These are phyloP conservation scores for Diprion similis DNA, from an alignment of 1,140 invertebrate species.

Conservation along the genomic window DNA sequence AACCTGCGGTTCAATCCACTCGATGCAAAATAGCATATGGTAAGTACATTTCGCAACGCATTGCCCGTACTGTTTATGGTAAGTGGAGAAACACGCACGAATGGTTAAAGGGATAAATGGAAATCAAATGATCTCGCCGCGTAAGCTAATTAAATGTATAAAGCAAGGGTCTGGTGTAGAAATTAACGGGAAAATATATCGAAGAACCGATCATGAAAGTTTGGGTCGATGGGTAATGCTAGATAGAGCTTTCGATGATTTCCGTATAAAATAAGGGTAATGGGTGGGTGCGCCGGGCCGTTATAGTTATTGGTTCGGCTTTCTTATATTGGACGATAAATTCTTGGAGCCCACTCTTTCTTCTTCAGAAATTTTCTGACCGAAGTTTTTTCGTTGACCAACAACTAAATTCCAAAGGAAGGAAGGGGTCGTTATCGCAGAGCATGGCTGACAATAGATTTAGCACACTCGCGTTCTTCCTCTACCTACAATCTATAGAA, in stretches of 20 bases:
- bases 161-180: background rate
- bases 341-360: background rate
- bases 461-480: background rate
- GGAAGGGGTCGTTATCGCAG: background rate
- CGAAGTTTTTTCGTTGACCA: background rate
- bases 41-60: background rate
- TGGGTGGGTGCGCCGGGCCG: background rate
- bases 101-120: background rate
- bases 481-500: background rate
- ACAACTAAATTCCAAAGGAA: background rate
- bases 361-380: background rate
- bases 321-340: background rate
- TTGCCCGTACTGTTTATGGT: background rate
- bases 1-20: too few relatives aligned
- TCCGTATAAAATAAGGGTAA: background rate
- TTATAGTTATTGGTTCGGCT: background rate
- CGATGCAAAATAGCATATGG: background rate
- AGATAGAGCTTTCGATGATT: too few relatives aligned
- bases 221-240: background rate
- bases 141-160: background rate
- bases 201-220: background rate
- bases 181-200: background rate
- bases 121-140: too few relatives aligned
- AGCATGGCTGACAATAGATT: background rate
- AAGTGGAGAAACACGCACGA: background rate